These are phyloP conservation scores for Tanytarsus gracilentus DNA, from an alignment of 2,888 invertebrate species.

Conservation along the genomic window DNA sequence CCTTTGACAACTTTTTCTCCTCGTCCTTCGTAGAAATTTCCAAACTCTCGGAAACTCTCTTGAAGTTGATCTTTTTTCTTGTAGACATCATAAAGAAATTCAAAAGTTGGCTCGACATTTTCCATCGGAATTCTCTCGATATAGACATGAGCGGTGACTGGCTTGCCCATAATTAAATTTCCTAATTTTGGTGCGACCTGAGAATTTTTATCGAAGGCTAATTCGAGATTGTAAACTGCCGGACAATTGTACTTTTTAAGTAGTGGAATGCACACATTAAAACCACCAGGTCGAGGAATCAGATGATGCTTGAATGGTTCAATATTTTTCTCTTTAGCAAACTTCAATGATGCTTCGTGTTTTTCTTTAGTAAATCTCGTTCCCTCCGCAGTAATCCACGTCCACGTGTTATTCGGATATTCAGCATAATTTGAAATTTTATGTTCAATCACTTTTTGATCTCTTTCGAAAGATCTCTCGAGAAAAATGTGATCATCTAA, in stretches of 20 bases:
- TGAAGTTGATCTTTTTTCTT: constrained; percentile 1
- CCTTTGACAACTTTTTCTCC: not conserved
- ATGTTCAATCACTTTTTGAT: constrained; percentile 61
- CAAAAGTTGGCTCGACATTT: constrained; percentile 49
- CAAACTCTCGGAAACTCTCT: not conserved
- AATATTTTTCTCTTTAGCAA: constrained; percentile 69
- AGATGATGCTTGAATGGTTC: constrained; percentile 72
- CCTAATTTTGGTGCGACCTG: constrained; percentile 58
- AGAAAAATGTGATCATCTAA: constrained; percentile 82
- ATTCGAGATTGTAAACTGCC: constrained; percentile 66
- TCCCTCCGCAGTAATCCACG: constrained; percentile 74
- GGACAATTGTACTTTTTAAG: constrained; percentile 60
- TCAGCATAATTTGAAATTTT: constrained; percentile 68
- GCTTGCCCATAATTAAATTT: constrained; percentile 58
- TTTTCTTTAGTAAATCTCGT: constrained; percentile 75
- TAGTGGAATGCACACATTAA: constrained; percentile 66
- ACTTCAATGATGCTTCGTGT: constrained; percentile 67
- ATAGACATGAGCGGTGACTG: constrained; percentile 59
- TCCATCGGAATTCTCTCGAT: constrained; percentile 67
- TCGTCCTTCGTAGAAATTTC: constrained; percentile 8
- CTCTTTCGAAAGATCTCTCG: constrained; percentile 75
- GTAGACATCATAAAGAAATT: not conserved
- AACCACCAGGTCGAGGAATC: constrained; percentile 76
- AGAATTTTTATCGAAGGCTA: constrained; percentile 50
- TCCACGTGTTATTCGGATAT: constrained; percentile 79